Evolutionary conservation across 2,888 invertebrate genomes (phyloP).

Genomic region (Pseudococcus longispinus): DNA sequence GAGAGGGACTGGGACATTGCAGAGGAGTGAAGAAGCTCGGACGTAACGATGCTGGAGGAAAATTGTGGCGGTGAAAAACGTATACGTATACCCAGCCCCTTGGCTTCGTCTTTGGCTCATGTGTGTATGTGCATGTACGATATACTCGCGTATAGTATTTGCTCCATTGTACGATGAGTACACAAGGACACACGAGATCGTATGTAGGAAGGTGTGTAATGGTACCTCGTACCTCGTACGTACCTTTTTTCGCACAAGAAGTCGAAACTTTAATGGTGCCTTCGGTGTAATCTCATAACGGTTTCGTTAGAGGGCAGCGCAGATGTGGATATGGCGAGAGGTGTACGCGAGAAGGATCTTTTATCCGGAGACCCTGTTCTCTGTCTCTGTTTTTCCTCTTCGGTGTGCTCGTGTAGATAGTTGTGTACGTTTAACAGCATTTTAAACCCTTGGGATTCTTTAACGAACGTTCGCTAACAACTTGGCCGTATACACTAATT

Average conservation of each 20-base stretch:
- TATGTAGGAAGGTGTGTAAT: neutral
- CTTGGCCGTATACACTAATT: neutral
- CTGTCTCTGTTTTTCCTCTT: neutral
- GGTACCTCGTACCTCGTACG: neutral
- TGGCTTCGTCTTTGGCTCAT: neutral
- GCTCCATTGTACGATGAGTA: neutral
- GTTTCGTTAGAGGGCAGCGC: neutral
- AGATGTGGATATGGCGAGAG: neutral
- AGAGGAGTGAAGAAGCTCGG: neutral
- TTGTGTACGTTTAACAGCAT: slow-evolving; percentile 5
- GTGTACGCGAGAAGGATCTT: neutral
- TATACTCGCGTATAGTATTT: neutral
- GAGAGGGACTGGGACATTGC: neutral
- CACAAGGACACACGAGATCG: neutral
- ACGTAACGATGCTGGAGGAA: neutral
- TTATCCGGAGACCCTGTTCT: neutral
- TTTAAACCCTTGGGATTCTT: slow-evolving; percentile 15
- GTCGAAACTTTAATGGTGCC: slow-evolving; percentile 6
- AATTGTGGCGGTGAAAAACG: neutral
- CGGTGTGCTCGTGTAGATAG: neutral
- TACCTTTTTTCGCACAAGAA: neutral
- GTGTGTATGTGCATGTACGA: neutral
- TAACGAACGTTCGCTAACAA: slow-evolving; percentile 13
- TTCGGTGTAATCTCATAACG: slow-evolving; percentile 30
- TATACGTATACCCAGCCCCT: neutral